phyloP scores from a whole-genome alignment of 2,888 invertebrate species.

The Cryptocheilus praepositus region DNA sequence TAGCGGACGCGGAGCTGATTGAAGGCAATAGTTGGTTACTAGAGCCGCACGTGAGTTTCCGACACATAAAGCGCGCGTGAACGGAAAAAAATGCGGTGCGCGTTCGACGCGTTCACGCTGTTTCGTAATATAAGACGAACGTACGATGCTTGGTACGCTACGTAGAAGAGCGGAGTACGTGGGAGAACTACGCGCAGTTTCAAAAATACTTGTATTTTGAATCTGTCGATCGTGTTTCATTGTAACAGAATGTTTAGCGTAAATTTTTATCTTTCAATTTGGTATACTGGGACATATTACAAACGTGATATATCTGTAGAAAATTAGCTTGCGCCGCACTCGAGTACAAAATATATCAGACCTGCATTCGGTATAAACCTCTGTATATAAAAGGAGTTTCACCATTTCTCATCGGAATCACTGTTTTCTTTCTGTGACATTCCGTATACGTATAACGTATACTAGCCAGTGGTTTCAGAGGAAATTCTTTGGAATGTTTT shows the following conservation, averaged over 20 bases:
- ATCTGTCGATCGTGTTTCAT: not conserved
- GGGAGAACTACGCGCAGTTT: not conserved
- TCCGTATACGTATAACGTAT: not conserved
- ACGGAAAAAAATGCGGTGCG: no score
- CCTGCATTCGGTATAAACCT: not conserved
- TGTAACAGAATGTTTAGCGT: not conserved
- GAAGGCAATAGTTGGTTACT: no score
- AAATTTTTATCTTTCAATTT: slow-evolving; percentile 4
- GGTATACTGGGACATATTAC: slow-evolving; percentile 22
- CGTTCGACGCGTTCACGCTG: no score
- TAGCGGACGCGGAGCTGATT: no score
- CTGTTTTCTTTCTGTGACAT: not conserved
- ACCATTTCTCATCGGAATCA: not conserved
- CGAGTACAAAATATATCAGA: slow-evolving; percentile 1
- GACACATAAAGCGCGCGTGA: no score
- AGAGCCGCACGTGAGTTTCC: no score
- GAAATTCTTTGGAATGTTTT: not conserved
- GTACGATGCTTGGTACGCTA: no score
- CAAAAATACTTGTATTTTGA: not conserved
- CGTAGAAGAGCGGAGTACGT: not conserved
- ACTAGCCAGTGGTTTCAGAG: not conserved
- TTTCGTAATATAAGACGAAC: no score
- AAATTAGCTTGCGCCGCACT: slow-evolving; percentile 19
- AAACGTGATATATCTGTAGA: slow-evolving; percentile 33
- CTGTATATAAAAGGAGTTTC: not conserved